Evolutionary conservation across 1,140 invertebrate genomes (phyloP), one percentile per base, ranked within the genome.

Genomic region (Venturia canescens): DNA sequence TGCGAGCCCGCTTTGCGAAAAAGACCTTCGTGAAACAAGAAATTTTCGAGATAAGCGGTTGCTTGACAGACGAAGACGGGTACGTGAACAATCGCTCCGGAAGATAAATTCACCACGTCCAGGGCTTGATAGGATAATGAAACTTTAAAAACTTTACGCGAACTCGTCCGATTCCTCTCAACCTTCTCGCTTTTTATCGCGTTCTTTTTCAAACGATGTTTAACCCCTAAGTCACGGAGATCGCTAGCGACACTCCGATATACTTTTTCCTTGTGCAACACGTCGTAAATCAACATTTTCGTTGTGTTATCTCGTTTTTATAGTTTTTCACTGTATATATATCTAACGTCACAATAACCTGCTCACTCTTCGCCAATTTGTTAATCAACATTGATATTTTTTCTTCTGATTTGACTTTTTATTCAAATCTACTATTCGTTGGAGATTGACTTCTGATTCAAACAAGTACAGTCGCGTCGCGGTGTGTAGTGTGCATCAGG

Each of bases 1-100:
- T 96, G 94, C 16, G 96, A 97, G 3, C 97, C 97, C 81, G 96
- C 96, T 92, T 97, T 97, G 34, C 97, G 93, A 87, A 98, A 98
- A 57, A 98, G 90, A 3, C 97, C 97, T 89, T 97, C 96, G 29
- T 94, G 93, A 48, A 94, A 93, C 34, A 95, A 92, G 89, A 96
- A 93, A 31, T 94, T 90, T 67, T 94, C 90, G 76, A 97, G 93
- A 86, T 94, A 94, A 26, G 93, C 91, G 83, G 95, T 94, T 82
- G 96, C 94, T 87, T 96, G 94, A 83, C 94, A 94, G 1, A 98
- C 93, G 88, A 97, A 95, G 83, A 93, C 92, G n/a, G 97, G 96
- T 16, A 97, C 93, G 88, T 95, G 93, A 57, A 97, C 92, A 84
- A 93, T 90, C 48, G 90, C 90, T 23, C 93, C 93, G 71, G 92